A percentile compares a stretch with the other conserved stretches of the same genome.
phyloP scores from a whole-genome alignment of 2,888 invertebrate species.

The Morpho achilles region DNA sequence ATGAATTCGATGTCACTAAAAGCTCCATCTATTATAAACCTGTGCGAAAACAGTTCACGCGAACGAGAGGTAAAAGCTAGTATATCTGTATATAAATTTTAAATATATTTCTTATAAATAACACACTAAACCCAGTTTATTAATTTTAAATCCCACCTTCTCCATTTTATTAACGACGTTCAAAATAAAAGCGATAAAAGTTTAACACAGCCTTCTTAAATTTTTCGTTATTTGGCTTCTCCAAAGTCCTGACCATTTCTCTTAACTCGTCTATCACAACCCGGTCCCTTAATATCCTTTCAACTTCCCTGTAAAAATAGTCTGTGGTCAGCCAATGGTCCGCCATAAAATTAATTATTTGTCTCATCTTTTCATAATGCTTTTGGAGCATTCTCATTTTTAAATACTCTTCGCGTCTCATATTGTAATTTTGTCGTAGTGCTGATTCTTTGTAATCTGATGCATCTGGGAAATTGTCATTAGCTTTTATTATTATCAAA shows the following conservation, averaged over 20 bases:
- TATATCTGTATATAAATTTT: no score
- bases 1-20: no score
- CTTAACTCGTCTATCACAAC: conserved; percentile 37
- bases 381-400: conserved; percentile 10
- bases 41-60: no score
- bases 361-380: conserved; percentile 31
- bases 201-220: conserved; percentile 31
- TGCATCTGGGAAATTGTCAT: background rate
- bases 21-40: no score
- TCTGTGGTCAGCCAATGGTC: conserved; percentile 31
- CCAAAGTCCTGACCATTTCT: conserved; percentile 39
- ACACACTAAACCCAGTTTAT: background rate
- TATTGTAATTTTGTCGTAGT: background rate
- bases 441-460: background rate
- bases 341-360: conserved; percentile 34
- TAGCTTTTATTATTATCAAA: background rate
- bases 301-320: conserved; percentile 43
- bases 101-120: no score
- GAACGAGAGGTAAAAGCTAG: no score
- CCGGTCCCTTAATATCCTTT: conserved; percentile 34
- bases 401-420: no score
- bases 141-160: conserved; percentile 16
- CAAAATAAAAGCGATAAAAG: conserved; percentile 25
- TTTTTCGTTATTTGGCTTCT: conserved; percentile 21
- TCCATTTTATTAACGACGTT: background rate